Evolutionary conservation across 1,140 invertebrate species (phyloP), one percentile per base, ranked within the genome.

Genomic region (Euborellia annulipes): DNA sequence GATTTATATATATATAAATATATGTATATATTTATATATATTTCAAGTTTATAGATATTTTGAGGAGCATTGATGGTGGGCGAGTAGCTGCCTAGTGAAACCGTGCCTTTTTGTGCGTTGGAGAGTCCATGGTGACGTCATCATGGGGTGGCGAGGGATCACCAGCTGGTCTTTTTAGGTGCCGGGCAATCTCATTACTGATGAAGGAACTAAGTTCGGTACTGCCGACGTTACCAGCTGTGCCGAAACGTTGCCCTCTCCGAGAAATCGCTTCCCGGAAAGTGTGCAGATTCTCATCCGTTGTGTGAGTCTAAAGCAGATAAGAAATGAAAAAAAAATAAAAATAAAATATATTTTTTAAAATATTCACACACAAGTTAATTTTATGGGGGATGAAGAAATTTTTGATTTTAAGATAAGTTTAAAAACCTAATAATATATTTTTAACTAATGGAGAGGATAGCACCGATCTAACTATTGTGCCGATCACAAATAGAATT

Each of bases 201-300:
- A 85, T 80, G 62, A 84, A 84, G 51, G 78, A 70, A 61, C 76
- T 81, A 45, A 85, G 63, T 58, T 85, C 81, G 22, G 75, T 68
- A 18, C 64, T 56, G 6, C 60, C 58, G 14, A 46, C 44, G 16
- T 34, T 50, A 8, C 60, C 58, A 16, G 47, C 44, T 19, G 37
- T 50, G 53, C 47, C 54, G 51, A 48, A 50, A 49, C 52, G 51
- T 54, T 49, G 54, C 53, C 34, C 7, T 56, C 63, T 62, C 48
- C 59, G 55, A 44, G 61, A 60, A 54, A 63, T 59, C 52, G 82
- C 82, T 68, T 85, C 79, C 58, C 78, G 71, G 57, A 85, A 85
- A 49, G 78, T 79, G 50, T 79, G 72, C 49, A 85, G 62, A 52
- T 76, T 72, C 38, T 69, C 62, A 55, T 82, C 78, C 38, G 67